A percentile compares a stretch with the other conserved stretches of the same genome.
Evolutionary conservation across 2,888 invertebrate species (phyloP).

Genomic region (Chrysina gloriosa): DNA sequence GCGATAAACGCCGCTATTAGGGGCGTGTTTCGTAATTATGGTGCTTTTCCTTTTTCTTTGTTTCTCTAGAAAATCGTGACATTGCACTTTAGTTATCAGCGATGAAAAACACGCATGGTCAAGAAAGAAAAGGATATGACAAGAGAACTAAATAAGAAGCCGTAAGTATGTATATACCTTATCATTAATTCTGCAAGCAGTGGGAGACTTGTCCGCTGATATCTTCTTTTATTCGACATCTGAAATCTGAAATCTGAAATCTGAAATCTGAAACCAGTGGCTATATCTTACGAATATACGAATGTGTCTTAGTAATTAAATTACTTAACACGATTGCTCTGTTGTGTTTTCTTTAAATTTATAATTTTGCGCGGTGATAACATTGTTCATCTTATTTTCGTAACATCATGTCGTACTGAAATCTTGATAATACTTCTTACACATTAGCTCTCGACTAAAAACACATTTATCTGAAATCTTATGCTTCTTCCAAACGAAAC

Average conservation of each 20-base stretch:
- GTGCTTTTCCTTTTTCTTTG: not conserved
- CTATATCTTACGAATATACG: constrained; percentile 12
- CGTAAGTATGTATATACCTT: no score
- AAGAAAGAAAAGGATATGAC: not conserved
- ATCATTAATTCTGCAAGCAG: not conserved
- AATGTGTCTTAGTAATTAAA: not conserved
- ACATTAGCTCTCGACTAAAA: no score
- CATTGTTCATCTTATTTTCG: not conserved
- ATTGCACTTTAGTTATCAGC: constrained; percentile 14
- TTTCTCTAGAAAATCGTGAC: constrained; percentile 5
- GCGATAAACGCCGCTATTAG: constrained; percentile 28
- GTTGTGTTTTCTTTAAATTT: not conserved
- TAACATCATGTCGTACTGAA: no score
- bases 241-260: constrained; percentile 27
- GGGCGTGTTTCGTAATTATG: constrained; percentile 22
- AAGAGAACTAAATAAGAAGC: no score
- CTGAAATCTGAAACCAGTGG: constrained; percentile 22
- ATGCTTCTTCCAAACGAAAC: no score
- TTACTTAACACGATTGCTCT: not conserved
- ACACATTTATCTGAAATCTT: no score
- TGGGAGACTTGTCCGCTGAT: not conserved
- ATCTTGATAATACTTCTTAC: no score
- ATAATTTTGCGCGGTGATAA: not conserved
- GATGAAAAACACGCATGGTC: not conserved
- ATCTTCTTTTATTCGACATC: not conserved